Evolutionary conservation across 1,140 invertebrate species (phyloP).

Genomic region (Carposina sasakii): DNA sequence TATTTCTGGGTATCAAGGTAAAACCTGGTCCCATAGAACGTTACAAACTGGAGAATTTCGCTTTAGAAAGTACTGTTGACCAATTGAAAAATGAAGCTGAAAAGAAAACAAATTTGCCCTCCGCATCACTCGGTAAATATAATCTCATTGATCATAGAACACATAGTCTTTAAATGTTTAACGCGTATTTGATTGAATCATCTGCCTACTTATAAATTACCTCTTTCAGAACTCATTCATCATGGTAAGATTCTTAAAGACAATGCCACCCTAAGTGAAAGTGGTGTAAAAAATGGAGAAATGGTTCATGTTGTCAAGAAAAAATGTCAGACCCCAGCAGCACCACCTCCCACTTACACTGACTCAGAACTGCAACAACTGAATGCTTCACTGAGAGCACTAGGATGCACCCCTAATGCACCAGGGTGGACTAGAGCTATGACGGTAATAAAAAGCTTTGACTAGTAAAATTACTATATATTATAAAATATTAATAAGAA

Average conservation of each 20-base stretch:
- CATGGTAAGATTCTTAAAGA: constrained; percentile 63
- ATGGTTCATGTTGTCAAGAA: constrained; percentile 66
- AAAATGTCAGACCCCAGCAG: constrained; percentile 30
- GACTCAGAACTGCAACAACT: constrained; percentile 53
- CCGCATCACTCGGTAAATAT: constrained; percentile 47
- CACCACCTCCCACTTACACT: constrained; percentile 37
- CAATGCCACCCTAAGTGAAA: constrained; percentile 42
- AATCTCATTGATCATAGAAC: neutral
- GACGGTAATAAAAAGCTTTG: constrained; percentile 37
- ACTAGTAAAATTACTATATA: no score
- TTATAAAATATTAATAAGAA: no score
- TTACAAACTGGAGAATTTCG: constrained; percentile 54
- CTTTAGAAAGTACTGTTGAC: constrained; percentile 51
- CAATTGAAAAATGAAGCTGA: constrained; percentile 49
- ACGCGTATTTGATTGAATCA: neutral
- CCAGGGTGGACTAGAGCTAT: constrained; percentile 63
- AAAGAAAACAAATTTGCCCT: constrained; percentile 54
- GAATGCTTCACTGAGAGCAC: constrained; percentile 44
- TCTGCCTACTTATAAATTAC: neutral
- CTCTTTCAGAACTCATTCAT: constrained; percentile 53
- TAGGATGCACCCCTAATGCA: constrained; percentile 62
- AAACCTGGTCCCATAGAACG: constrained; percentile 60
- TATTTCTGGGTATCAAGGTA: constrained; percentile 61
- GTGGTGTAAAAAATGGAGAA: constrained; percentile 59
- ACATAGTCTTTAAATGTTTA: neutral